A percentile compares a stretch with the other conserved stretches of the same genome.
Conservation (phyloP, 1,140 invertebrate genomes). For the Platorchestia sp. region DNA sequence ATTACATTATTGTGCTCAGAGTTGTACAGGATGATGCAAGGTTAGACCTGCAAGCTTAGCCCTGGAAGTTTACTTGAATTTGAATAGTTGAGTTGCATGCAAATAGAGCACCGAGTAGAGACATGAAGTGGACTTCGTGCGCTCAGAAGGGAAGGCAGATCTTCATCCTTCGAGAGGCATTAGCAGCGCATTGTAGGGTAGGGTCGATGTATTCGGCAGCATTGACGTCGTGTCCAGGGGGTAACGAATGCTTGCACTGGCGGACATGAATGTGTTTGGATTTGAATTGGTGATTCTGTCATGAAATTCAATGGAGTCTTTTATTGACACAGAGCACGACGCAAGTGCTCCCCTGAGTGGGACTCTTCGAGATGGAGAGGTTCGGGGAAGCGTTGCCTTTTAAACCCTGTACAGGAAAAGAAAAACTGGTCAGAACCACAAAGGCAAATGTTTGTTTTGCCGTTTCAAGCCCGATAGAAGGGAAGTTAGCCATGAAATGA, state of each 20-base stretch:
- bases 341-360: slow-evolving; percentile 42
- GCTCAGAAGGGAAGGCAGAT: not conserved
- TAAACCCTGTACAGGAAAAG: not conserved
- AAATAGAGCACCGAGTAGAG: not conserved
- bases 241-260: slow-evolving; percentile 7
- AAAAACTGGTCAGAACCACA: not conserved
- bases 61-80: not conserved
- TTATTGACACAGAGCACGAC: slow-evolving; percentile 32
- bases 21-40: not conserved
- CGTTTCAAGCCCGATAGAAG: not conserved
- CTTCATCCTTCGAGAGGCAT: not conserved
- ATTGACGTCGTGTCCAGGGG: not conserved
- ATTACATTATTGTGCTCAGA: not conserved
- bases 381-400: not conserved
- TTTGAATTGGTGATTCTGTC: slow-evolving; percentile 51
- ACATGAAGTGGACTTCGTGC: not conserved
- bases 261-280: slow-evolving; percentile 35
- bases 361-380: slow-evolving; percentile 26
- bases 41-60: not conserved
- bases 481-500: too few relatives aligned
- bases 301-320: slow-evolving; percentile 49
- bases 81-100: not conserved
- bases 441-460: not conserved
- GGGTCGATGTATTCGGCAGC: not conserved
- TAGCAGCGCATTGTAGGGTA: not conserved